These are phyloP conservation scores for Lagodon rhomboides DNA, from an alignment of 2,797 vertebrate genomes.

Conservation along the genomic window DNA sequence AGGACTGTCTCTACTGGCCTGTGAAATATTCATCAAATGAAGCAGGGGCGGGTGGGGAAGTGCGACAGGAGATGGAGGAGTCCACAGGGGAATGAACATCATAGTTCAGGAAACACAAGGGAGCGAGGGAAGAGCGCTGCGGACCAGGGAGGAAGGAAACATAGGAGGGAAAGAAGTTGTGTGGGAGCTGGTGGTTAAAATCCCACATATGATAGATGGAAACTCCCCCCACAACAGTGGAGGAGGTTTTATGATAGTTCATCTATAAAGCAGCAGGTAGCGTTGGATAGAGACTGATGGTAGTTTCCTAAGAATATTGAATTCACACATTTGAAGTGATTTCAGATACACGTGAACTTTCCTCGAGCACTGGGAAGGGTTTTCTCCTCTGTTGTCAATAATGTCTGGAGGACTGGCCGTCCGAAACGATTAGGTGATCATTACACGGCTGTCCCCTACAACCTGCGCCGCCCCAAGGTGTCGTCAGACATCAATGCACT, in stretches of 20 bases:
- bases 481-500: slow-evolving; percentile 35
- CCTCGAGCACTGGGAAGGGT: slow-evolving; percentile 18
- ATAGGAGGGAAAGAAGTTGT: slow-evolving; percentile 40
- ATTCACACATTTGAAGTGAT: slow-evolving; percentile 49
- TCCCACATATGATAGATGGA: slow-evolving; percentile 45
- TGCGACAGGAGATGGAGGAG: slow-evolving; percentile 67
- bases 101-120: slow-evolving; percentile 58
- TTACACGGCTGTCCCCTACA: slow-evolving; percentile 25
- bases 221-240: slow-evolving; percentile 18
- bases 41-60: slow-evolving; percentile 66
- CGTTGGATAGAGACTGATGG: slow-evolving; percentile 17
- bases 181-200: slow-evolving; percentile 54
- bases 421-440: slow-evolving; percentile 40
- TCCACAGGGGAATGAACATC: slow-evolving; percentile 69
- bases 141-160: slow-evolving; percentile 39
- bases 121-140: slow-evolving; percentile 40
- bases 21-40: slow-evolving; percentile 86
- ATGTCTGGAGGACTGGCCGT: slow-evolving; percentile 17
- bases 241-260: slow-evolving; percentile 48
- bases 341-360: slow-evolving; percentile 14
- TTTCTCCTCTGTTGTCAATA: slow-evolving; percentile 44
- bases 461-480: slow-evolving; percentile 31
- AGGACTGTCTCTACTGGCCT: slow-evolving; percentile 78
- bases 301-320: slow-evolving; percentile 17
- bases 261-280: slow-evolving; percentile 23